These are phyloP conservation scores for Strigops habroptila DNA, from an alignment of 2,113 vertebrate genomes.

Conservation along the genomic window DNA sequence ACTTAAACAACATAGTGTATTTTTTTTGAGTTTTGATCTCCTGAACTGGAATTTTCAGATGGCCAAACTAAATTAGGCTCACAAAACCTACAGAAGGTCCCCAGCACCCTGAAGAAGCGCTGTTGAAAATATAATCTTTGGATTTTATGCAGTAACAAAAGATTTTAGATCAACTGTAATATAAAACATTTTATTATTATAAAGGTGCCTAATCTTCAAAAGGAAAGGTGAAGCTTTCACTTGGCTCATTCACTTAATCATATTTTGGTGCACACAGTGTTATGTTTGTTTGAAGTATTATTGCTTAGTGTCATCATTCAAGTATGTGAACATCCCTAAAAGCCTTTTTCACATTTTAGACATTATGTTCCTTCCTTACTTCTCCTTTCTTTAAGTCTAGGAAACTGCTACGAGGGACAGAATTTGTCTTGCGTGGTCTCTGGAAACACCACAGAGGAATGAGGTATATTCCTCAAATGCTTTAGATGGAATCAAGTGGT, in stretches of 20 bases:
- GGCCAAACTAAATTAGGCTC: neutral
- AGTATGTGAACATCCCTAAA: neutral
- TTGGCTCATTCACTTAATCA: neutral
- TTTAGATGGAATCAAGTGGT: neutral
- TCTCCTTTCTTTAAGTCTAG: neutral
- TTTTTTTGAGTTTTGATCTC: neutral
- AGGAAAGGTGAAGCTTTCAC: neutral
- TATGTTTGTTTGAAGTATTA: neutral
- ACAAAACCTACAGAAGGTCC: neutral
- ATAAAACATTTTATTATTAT: neutral
- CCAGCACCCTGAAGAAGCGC: neutral
- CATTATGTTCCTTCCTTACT: neutral
- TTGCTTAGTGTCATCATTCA: neutral
- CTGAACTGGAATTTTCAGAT: neutral
- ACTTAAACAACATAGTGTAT: neutral
- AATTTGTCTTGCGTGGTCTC: neutral
- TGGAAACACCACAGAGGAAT: neutral
- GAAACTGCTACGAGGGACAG: neutral
- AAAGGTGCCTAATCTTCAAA: neutral
- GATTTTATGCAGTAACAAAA: neutral
- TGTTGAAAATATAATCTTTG: neutral
- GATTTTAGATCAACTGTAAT: neutral
- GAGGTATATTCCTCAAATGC: neutral
- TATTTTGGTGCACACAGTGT: fast-evolving
- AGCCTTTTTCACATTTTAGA: neutral